Base-by-base conservation (phyloP, 2,888 invertebrate genomes). In the Tethea ocularis region DNA sequence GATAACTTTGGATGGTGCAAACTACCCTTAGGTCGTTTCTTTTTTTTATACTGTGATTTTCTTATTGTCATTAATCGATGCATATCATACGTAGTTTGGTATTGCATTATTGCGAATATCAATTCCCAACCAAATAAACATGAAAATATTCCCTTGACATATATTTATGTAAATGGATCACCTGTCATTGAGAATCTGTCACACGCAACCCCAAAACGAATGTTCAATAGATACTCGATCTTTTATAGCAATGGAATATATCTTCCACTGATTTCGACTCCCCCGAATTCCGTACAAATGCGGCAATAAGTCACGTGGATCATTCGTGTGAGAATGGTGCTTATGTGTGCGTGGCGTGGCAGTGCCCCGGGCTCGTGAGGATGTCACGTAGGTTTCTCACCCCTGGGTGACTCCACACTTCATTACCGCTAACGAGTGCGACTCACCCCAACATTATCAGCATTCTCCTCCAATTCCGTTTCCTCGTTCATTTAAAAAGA, bases 211-310 rank as follows among this genome's bases (percentile, higher is more conserved):
- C 46, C 46, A n/a, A 46, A 46, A 46, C 46, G 46, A 46, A 46
- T 46, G 46, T 46, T 46, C 46, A 46, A 46, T 46, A 20, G 46
- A 46, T 46, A 46, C 46, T 46, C 46, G 41, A 41, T 41, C 41
- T 41, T 46, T 46, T 46, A 46, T 46, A 20, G 46, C 20, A 46
- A 46, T 10, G 10, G 46, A 10, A 46, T 38, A 38, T n/a, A 38
- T 46, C 46, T 46, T 20, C 46, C 20, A 46, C 46, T 46, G 46
- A 46, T 46, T 46, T 46, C 20, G 20, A 20, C 46, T 46, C 17
- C n/a, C 41, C 46, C 10, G 20, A 46, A 46, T 29, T 41, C 17
- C 46, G 46, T n/a, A 46, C 7, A 17, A 20, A 46, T 46, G 46
- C 10, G 46, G 46, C 7, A 46, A 46, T 46, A 20, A 20, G 15